Evolutionary conservation across 2,797 vertebrate species (phyloP).

Genomic region (Parotocinclus haroldoi): DNA sequence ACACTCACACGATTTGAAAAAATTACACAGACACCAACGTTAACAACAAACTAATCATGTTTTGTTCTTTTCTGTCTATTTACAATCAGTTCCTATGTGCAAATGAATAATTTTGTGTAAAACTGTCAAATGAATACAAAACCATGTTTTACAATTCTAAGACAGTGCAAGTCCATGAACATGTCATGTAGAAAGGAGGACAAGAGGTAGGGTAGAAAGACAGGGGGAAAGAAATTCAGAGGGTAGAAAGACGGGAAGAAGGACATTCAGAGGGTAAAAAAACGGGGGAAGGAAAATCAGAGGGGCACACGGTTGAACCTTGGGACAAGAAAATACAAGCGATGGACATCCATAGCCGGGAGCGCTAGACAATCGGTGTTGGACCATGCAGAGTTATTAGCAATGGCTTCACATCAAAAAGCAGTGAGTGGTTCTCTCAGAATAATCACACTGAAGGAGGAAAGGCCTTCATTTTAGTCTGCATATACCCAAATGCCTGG

Average conservation of each 20-base stretch:
- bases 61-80: constrained; percentile 64
- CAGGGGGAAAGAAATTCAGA: constrained; percentile 47
- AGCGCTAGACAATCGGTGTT: constrained; percentile 55
- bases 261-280: too few relatives aligned
- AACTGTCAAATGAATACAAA: constrained; percentile 78
- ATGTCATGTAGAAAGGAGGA: constrained; percentile 67
- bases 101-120: constrained; percentile 83
- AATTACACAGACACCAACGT: constrained; percentile 76
- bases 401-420: constrained; percentile 48
- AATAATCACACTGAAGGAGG: constrained; percentile 66
- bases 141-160: constrained; percentile 74
- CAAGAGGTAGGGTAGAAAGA: constrained; percentile 60
- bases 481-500: constrained; percentile 68
- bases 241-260: constrained; percentile 47
- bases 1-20: constrained; percentile 25
- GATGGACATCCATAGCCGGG: constrained; percentile 75
- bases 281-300: too few relatives aligned
- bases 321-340: constrained; percentile 69
- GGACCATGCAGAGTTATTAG: constrained; percentile 56
- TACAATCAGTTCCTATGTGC: constrained; percentile 81
- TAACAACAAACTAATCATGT: constrained; percentile 82
- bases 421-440: constrained; percentile 55
- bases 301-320: too few relatives aligned
- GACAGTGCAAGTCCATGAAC: constrained; percentile 70
- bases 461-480: constrained; percentile 54